These are phyloP conservation scores for Lepidothrix coronata DNA, from an alignment of 2,113 vertebrate genomes.

Conservation along the genomic window DNA sequence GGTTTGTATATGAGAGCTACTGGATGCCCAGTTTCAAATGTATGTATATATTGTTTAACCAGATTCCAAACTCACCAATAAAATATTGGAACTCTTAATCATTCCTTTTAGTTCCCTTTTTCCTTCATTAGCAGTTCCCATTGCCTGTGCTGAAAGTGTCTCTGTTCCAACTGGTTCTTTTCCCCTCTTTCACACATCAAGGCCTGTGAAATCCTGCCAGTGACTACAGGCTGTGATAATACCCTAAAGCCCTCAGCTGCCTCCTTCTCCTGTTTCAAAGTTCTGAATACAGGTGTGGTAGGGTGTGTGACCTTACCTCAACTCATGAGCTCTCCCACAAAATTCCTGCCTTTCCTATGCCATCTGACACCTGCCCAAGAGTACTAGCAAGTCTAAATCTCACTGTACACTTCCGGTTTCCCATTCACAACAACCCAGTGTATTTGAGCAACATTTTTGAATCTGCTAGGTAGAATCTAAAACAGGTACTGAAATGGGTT, in stretches of 20 bases:
- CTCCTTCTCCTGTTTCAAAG: neutral
- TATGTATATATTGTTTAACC: neutral
- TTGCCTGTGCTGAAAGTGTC: neutral
- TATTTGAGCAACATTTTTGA: neutral
- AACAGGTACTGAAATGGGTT: neutral
- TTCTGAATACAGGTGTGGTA: neutral
- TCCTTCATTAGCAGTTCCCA: neutral
- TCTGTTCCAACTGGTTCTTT: neutral
- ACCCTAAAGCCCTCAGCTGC: neutral
- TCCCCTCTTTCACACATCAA: fast-evolving
- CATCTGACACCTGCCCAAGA: neutral
- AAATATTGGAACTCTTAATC: neutral
- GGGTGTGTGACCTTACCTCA: neutral
- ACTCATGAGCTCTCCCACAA: neutral
- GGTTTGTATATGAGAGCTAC: neutral
- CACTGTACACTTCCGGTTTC: neutral
- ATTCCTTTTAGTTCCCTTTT: neutral
- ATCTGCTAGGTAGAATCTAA: neutral
- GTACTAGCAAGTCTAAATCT: neutral
- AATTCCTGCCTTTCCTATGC: neutral
- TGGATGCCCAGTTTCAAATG: neutral
- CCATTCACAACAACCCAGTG: neutral
- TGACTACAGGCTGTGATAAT: neutral
- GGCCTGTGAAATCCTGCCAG: neutral
- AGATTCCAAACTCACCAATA: neutral